A percentile compares a stretch with the other conserved stretches of the same genome.
phyloP scores from a whole-genome alignment of 2,888 invertebrate genomes.

The Erebia aethiops region DNA sequence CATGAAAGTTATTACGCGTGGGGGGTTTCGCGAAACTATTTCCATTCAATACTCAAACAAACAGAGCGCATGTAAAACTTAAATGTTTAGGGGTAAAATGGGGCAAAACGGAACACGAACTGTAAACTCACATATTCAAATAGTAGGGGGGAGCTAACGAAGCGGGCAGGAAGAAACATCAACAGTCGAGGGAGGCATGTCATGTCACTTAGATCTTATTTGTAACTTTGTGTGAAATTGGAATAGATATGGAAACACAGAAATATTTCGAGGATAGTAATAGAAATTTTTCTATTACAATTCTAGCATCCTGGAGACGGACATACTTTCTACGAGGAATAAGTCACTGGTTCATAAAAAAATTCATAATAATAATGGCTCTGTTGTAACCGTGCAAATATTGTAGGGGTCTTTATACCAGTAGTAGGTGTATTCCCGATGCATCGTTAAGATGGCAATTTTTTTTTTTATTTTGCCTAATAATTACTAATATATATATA shows the following conservation, averaged over 20 bases:
- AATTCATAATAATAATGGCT: too few species aligned
- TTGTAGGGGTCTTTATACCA: too few species aligned
- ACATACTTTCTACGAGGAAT: too few species aligned
- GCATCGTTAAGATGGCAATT: too few species aligned
- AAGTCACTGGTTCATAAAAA: too few species aligned
- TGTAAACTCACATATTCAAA: slow-evolving; percentile 79
- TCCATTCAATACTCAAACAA: slow-evolving; percentile 55
- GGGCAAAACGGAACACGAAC: slow-evolving; percentile 63
- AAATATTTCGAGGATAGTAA: neutral
- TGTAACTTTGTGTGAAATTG: slow-evolving; percentile 21
- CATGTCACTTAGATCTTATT: slow-evolving; percentile 26
- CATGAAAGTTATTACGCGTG: slow-evolving; percentile 33
- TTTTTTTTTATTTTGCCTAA: too few species aligned
- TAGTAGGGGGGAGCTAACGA: slow-evolving; percentile 79
- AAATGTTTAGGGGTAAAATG: slow-evolving; percentile 65
- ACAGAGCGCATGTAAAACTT: slow-evolving; percentile 63
- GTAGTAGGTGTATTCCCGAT: too few species aligned
- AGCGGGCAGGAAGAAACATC: slow-evolving; percentile 66
- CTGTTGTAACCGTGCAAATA: too few species aligned
- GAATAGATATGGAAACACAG: neutral
- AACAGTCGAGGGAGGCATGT: slow-evolving; percentile 43
- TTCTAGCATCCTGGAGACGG: too few species aligned
- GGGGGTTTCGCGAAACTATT: slow-evolving; percentile 43
- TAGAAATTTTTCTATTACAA: too few species aligned
- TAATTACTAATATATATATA: too few species aligned